Percentiles rank a stretch among this genome's conserved stretches.
phyloP scores from a whole-genome alignment of 2,797 vertebrate genomes.

The Enteromius argenteus region DNA sequence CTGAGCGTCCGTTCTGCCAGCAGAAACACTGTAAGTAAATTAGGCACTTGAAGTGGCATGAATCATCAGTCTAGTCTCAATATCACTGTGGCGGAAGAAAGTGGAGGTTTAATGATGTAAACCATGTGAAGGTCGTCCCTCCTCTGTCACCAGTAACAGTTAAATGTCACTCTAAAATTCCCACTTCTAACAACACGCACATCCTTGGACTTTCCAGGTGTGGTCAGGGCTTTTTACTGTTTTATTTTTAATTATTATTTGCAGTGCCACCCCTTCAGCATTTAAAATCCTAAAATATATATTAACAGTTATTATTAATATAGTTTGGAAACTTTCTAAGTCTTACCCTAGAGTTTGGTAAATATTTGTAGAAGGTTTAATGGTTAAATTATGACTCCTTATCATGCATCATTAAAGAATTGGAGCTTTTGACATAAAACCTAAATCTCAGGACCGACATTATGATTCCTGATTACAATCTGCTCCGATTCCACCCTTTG shows the following conservation, averaged over 20 bases:
- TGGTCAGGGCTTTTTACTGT: constrained; percentile 4
- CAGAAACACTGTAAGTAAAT: constrained; percentile 13
- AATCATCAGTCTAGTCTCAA: constrained; percentile 28
- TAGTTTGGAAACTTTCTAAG: neutral
- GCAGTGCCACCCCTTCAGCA: neutral
- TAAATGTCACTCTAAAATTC: constrained; percentile 76
- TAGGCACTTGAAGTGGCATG: constrained; percentile 21
- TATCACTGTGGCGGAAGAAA: constrained; percentile 28
- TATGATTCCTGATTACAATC: constrained; percentile 50
- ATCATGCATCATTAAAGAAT: neutral
- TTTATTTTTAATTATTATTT: neutral
- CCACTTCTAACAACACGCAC: constrained; percentile 17
- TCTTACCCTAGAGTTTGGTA: neutral
- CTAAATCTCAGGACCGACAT: constrained; percentile 24
- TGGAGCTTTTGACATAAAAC: constrained; percentile 11
- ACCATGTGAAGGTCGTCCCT: constrained; percentile 34
- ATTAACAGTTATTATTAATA: neutral
- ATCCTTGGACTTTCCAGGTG: constrained; percentile 35
- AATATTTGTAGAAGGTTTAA: constrained; percentile 7
- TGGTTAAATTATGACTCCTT: neutral
- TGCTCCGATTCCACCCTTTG: constrained; percentile 47
- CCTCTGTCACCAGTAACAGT: constrained; percentile 66
- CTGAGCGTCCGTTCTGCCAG: neutral
- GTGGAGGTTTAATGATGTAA: constrained; percentile 30
- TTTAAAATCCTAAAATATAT: neutral